A percentile compares a stretch with the other conserved stretches of the same genome.
These are phyloP conservation scores for Vimba vimba DNA, from an alignment of 2,113 vertebrate species.

Conservation along the genomic window DNA sequence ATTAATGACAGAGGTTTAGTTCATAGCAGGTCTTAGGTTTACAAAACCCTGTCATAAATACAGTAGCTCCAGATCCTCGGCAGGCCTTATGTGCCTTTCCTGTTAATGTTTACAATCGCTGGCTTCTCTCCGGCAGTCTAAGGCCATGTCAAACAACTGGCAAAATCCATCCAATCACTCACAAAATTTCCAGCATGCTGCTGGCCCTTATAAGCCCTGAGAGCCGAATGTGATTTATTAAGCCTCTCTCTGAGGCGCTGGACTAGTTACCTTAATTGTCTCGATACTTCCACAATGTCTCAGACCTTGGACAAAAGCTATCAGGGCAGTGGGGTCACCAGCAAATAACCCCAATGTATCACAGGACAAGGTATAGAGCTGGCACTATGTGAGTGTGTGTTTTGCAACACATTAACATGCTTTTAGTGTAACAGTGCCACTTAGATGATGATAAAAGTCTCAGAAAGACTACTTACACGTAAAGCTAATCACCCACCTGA, in stretches of 20 bases:
- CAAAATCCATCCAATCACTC: slow-evolving; percentile 62
- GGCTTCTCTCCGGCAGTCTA: slow-evolving; percentile 66
- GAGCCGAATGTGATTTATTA: slow-evolving; percentile 44
- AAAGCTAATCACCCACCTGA: slow-evolving; percentile 85
- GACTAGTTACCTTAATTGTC: slow-evolving; percentile 45
- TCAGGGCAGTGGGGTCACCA: slow-evolving; percentile 75
- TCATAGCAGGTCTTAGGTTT: slow-evolving; percentile 50
- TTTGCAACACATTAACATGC: slow-evolving; percentile 74
- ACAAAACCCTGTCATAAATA: slow-evolving; percentile 54
- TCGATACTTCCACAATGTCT: slow-evolving; percentile 21
- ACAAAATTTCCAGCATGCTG: slow-evolving; percentile 52
- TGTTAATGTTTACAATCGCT: slow-evolving; percentile 70
- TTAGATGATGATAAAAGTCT: slow-evolving; percentile 62
- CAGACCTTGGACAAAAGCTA: slow-evolving; percentile 64
- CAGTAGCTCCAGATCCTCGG: slow-evolving; percentile 61
- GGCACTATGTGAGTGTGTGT: slow-evolving; percentile 27
- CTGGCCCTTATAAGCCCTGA: slow-evolving; percentile 49
- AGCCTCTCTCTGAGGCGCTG: slow-evolving; percentile 30
- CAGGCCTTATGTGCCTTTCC: slow-evolving; percentile 60
- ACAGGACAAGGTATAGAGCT: slow-evolving; percentile 62
- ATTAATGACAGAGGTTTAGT: slow-evolving; percentile 25
- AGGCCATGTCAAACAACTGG: slow-evolving; percentile 67
- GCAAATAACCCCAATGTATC: slow-evolving; percentile 85
- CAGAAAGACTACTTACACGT: slow-evolving; percentile 82
- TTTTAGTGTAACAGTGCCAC: slow-evolving; percentile 75